Conservation (phyloP, 2,113 vertebrate genomes). For the Oriolus oriolus region DNA sequence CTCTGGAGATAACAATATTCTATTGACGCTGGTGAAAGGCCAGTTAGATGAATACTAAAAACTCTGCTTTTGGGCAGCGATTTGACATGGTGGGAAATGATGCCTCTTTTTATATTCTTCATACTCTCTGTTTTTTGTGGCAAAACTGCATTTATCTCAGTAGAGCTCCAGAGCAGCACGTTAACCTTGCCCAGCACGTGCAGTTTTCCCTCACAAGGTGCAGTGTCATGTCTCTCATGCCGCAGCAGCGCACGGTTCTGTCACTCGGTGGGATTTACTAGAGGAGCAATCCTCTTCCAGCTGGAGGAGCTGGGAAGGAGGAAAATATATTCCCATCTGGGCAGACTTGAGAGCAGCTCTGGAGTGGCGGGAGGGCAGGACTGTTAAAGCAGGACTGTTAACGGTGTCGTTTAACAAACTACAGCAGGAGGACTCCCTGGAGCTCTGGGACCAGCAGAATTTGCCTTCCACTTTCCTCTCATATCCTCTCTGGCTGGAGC, state of each 20-base stretch:
- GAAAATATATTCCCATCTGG: background rate
- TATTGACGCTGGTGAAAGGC: background rate
- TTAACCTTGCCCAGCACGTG: background rate
- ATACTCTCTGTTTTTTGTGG: background rate
- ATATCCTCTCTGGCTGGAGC: background rate
- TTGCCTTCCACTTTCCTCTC: background rate
- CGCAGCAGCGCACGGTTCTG: background rate
- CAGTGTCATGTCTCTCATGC: fast-evolving
- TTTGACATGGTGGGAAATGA: background rate
- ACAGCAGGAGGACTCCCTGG: background rate
- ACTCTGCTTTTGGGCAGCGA: background rate
- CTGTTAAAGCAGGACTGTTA: background rate
- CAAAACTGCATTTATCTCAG: background rate
- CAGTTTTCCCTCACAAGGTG: background rate
- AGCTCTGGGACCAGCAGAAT: background rate
- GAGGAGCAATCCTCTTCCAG: background rate
- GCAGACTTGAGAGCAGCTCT: background rate
- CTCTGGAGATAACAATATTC: background rate
- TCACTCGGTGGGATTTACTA: background rate
- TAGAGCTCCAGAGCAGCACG: fast-evolving
- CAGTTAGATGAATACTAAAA: background rate
- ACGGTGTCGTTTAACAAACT: fast-evolving
- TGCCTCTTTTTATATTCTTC: background rate
- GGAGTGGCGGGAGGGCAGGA: background rate
- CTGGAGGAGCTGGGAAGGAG: background rate